Base-by-base conservation (phyloP, 2,888 invertebrate species). In the Conomelus anceps region DNA sequence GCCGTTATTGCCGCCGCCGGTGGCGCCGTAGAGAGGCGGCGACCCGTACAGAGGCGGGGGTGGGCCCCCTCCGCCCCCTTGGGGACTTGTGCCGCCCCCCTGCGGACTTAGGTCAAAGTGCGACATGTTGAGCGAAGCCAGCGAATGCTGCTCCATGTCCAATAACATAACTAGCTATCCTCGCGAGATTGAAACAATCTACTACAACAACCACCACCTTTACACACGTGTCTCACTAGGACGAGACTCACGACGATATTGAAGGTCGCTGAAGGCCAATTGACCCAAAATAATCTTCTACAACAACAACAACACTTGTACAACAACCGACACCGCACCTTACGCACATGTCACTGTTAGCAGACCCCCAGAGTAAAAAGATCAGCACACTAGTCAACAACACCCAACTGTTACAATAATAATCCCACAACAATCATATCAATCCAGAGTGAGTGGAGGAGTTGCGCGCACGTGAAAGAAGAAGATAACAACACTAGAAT, bases 121-220 rank as follows among this genome's bases (percentile, higher is more conserved):
- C 94, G 97, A 97, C 96, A 97, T 97, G 95, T 97, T 97, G 93
- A 97, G 95, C 94, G 97, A 97, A 95, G 97, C 96, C 94, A 97
- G 95, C 23, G 92, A 91, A 90, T 92, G 92, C 90, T 96, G 97
- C 94, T 97, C 97, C 97, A 97, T 97, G 94, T 96, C 96, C 94
- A 96, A 96, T 96, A 96, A 95, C 96, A 96, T 96, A 94, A 63
- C 63, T 63, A n/a, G 63, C 63, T n/a, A 63, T 63, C 63, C 63
- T 63, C 63, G n/a, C 63, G n/a, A n/a, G n/a, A n/a, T n/a, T n/a
- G n/a, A 63, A 63, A 34, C 34, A 34, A 34, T 34, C 17, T 17
- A 9, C 7, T 9, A 7, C 34, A 34, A 63, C 63, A 63, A 63
- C 3, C 63, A 63, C 34, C n/a, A n/a, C n/a, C n/a, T n/a, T n/a